Evolutionary conservation across 2,888 invertebrate species (phyloP).

Genomic region (Platycheirus rosarum): DNA sequence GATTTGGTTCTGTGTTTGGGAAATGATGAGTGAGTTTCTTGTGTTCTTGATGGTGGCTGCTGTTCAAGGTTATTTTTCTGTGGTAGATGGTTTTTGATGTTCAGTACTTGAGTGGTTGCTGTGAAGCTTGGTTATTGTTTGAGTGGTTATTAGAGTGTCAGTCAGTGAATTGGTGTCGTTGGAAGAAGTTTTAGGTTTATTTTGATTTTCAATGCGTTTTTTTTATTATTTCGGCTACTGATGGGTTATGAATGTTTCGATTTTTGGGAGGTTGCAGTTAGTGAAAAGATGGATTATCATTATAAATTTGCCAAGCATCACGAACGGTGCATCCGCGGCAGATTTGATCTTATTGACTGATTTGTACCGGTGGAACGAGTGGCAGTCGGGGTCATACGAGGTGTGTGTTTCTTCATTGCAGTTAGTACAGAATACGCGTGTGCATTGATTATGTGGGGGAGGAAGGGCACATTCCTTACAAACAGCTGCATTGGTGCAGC

Average conservation of each 20-base stretch:
- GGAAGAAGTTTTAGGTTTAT: too few relatives aligned
- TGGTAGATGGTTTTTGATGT: neutral
- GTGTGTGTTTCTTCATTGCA: constrained; percentile 34
- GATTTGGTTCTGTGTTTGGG: neutral
- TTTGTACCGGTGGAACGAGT: constrained; percentile 22
- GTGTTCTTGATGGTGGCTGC: neutral
- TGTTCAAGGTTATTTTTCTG: too few relatives aligned
- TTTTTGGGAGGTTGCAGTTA: constrained; percentile 6
- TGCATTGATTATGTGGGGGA: constrained; percentile 16
- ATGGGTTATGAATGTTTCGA: neutral
- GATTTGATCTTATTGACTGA: constrained; percentile 33
- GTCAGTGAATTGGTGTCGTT: neutral
- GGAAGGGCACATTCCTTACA: constrained; percentile 30
- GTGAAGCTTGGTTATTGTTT: neutral
- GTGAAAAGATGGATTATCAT: constrained; percentile 26
- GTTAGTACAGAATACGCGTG: constrained; percentile 21
- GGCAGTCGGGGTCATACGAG: constrained; percentile 11
- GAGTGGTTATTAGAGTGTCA: too few relatives aligned
- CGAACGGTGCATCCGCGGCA: constrained; percentile 15
- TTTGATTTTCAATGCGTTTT: constrained; percentile 2
- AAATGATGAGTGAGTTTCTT: neutral
- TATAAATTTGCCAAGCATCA: constrained; percentile 24
- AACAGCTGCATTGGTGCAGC: constrained; percentile 12
- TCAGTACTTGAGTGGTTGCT: neutral
- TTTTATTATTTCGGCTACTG: constrained; percentile 17